Conservation (phyloP, 1,140 invertebrate genomes). For the Heliconius nattereri region DNA sequence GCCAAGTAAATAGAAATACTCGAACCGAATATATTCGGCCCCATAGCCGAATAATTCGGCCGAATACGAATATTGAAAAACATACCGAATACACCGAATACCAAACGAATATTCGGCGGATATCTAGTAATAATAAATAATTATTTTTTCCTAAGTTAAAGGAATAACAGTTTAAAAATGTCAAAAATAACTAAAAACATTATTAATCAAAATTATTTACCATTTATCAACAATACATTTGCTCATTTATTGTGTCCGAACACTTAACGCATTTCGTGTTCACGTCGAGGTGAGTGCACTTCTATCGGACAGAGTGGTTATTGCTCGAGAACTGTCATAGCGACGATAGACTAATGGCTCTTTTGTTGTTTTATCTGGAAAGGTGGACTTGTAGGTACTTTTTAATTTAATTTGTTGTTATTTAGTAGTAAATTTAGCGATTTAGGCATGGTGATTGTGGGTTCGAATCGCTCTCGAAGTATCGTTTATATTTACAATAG, state of each 20-base stretch:
- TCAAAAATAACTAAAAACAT: background rate
- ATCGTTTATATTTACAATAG: no score
- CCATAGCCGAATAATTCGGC: no score
- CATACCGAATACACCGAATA: no score
- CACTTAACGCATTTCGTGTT: conserved; percentile 10
- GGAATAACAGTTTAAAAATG: no score
- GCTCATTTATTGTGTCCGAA: conserved; percentile 9
- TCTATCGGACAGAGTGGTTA: conserved; percentile 24
- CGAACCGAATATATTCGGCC: no score
- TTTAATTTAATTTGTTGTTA: background rate
- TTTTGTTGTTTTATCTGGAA: background rate
- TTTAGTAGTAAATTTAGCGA: background rate
- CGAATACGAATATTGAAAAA: no score
- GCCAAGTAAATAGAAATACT: no score
- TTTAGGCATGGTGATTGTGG: background rate
- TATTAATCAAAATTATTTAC: background rate
- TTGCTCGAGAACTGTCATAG: conserved; percentile 17
- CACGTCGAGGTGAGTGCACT: conserved; percentile 17
- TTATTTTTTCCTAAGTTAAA: no score
- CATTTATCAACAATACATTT: conserved; percentile 4
- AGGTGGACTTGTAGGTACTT: background rate
- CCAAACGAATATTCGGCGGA: no score
- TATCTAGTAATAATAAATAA: no score
- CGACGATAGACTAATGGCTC: conserved; percentile 21
- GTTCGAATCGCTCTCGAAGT: no score